phyloP scores from a whole-genome alignment of 2,888 invertebrate genomes.

The Amaurobius ferox region DNA sequence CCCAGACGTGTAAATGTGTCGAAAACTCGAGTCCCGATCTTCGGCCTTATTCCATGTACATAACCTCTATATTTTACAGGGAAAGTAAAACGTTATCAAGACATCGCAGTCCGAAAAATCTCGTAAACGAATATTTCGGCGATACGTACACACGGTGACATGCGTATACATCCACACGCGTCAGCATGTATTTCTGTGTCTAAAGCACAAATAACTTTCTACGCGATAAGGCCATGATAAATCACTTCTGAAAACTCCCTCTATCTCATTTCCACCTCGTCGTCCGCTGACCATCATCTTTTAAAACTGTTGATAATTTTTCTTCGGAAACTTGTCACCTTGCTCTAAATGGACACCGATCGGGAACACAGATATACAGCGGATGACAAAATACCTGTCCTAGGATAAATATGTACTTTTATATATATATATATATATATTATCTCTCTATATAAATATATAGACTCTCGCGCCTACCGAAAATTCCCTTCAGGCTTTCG shows the following conservation, averaged over 20 bases:
- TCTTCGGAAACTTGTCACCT: slow-evolving; percentile 59
- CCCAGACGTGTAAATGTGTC: too few relatives aligned
- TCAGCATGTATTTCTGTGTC: too few relatives aligned
- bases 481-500: slow-evolving; percentile 48
- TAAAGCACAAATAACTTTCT: too few relatives aligned
- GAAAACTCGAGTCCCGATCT: too few relatives aligned
- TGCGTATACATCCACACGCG: too few relatives aligned
- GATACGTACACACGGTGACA: too few relatives aligned
- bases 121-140: too few relatives aligned
- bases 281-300: slow-evolving; percentile 65
- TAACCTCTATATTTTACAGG: too few relatives aligned
- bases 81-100: too few relatives aligned
- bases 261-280: slow-evolving; percentile 12
- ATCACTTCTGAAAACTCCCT: neutral
- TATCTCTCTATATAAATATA: slow-evolving; percentile 25
- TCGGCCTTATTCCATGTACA: too few relatives aligned
- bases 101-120: too few relatives aligned
- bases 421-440: slow-evolving; percentile 27
- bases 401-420: slow-evolving; percentile 55
- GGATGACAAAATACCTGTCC: slow-evolving; percentile 71
- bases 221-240: neutral
- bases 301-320: slow-evolving; percentile 71
- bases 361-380: slow-evolving; percentile 49
- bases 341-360: slow-evolving; percentile 49
- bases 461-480: slow-evolving; percentile 29